Base-by-base conservation (phyloP, 2,888 invertebrate species). In the Dione vanillae region DNA sequence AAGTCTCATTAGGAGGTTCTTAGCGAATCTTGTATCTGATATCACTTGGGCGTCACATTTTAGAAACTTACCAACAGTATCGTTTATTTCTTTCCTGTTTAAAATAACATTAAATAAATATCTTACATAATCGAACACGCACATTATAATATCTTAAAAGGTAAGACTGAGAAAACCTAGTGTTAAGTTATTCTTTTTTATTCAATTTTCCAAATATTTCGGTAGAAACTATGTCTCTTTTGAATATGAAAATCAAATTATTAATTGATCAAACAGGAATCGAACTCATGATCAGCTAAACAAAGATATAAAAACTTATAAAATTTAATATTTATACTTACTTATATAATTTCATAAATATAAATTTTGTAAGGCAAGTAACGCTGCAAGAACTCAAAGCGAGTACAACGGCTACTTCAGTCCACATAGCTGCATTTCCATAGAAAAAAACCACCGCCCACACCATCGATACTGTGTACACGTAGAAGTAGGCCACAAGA, bases 361-460 rank as follows among this genome's bases (percentile, higher is more conserved):
- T 65, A 20, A 86, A 76, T 65, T 85, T 86, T 11, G 82, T 71
- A 3, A 83, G 62, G 0, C 80, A 79, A 0, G 85, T 82, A 27
- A 80, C 80, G 40, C 85, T 86, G 65, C 80, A 76, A 14, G 82
- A 74, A 8, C 77, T 81, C 0, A 86, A 75, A 0, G 88, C 85
- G 65, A 88, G 75, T 27, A 79, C 79, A 0, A 85, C 75, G 71
- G 82, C 77, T 0, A 82, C 81, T 0, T 78, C 74, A 0, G 78
- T 68, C 37, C 82, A 67, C 70, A 85, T 82, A 0, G 82, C 82
- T 0, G 81, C 83, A 65, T 81, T 71, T 9, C 71, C 71, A 35
- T 80, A 80, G 7, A 75, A 75, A 74, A 77, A 78, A 75, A 83
- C 82, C 0, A 82, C 77, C 73, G 82, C 84, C 86, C 86, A 86